Evolutionary conservation across 2,113 vertebrate genomes (phyloP), one percentile per base, ranked within the genome.

Genomic region (Nerophis ophidion): DNA sequence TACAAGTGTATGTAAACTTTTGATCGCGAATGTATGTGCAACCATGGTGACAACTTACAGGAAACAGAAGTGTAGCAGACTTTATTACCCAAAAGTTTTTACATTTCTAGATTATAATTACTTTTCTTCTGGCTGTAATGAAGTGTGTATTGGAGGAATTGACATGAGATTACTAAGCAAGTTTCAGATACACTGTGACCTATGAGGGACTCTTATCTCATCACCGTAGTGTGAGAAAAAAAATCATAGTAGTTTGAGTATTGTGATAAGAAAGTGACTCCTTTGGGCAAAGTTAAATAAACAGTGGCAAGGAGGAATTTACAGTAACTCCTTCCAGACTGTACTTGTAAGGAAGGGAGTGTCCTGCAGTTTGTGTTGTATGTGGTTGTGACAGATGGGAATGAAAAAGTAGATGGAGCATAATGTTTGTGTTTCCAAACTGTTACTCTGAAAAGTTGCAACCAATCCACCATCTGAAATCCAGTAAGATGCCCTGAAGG

Each of bases 331-430:
- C 47, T 59, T 63, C 54, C 61, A 48, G 38, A 66, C 70, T 17
- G 35, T n/a, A 11, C 14, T 64, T 66, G 75, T 81, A 75, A 74
- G 61, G 70, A 69, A 75, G 70, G 83, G 83, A 79, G 80, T 69
- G 81, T 56, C 54, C 71, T 68, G 53, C 46, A 40, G 66, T 64
- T 64, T 62, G 40, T 54, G 50, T 56, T 45, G 59, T 59, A 57
- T 60, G 71, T 48, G 70, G 61, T 76, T 77, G 59, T 69, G 71
- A 68, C 51, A 5, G 40, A 16, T 63, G 71, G 48, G 81, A 81
- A 86, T 84, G 58, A 81, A 83, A 86, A 85, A 81, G 61, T 40
- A 70, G 66, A 67, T 57, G 61, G 40, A 62, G 53, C 64, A 66
- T 51, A 66, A 59, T 77, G 77, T 86, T 86, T 80, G 60, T 60